These are phyloP conservation scores for Cynaeus angustus DNA, from an alignment of 2,888 invertebrate genomes.

Conservation along the genomic window DNA sequence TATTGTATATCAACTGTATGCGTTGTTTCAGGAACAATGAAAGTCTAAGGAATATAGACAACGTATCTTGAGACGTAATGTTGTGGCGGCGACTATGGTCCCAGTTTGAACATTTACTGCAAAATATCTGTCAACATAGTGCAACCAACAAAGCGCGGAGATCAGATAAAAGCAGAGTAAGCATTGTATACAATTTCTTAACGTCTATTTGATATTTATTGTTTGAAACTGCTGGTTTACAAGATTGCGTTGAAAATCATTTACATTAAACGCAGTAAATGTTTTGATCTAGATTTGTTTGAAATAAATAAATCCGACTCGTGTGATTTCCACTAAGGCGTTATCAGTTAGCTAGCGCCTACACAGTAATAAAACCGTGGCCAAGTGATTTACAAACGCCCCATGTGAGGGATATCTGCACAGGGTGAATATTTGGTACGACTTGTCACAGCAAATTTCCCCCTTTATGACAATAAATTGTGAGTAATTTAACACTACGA, in stretches of 20 bases:
- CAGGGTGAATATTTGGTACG: conserved; percentile 40
- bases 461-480: conserved; percentile 26
- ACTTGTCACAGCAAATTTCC: conserved; percentile 45
- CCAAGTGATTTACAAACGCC: conserved; percentile 46
- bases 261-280: too few species aligned
- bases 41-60: neutral
- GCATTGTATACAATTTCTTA: too few species aligned
- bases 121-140: neutral
- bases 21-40: neutral
- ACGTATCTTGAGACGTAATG: neutral
- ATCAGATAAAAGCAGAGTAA: neutral
- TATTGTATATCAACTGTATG: too few species aligned
- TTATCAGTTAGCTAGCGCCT: conserved; percentile 47
- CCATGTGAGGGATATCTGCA: conserved; percentile 45
- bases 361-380: conserved; percentile 44
- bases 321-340: conserved; percentile 42
- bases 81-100: neutral
- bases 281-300: too few species aligned
- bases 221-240: too few species aligned
- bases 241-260: too few species aligned
- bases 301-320: too few species aligned
- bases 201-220: too few species aligned
- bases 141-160: neutral
- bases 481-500: conserved; percentile 23
- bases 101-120: neutral